Evolutionary conservation across 2,888 invertebrate species (phyloP), one percentile per base, ranked within the genome.

Genomic region (Calliopum simillimum): DNA sequence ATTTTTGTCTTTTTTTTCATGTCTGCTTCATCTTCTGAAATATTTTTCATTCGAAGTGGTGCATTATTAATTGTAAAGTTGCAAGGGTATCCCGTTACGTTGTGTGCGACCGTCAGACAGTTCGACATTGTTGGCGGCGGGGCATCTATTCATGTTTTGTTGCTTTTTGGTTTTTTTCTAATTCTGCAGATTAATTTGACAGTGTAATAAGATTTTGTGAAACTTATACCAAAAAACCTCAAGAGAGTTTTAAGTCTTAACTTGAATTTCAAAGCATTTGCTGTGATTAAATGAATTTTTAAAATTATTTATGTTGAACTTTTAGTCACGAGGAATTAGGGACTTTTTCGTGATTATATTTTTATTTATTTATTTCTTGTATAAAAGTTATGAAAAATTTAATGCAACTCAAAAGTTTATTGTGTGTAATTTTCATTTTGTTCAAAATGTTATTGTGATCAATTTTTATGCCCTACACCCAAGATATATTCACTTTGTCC

Each of bases 121-220:
- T 41, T 47, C 53, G 56, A n/a, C 44, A 13, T 33, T 44, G 46
- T 25, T 43, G 23, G 51, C 53, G 51, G n/a, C 16, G 41, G 43
- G 51, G n/a, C 16, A 19, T 49, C 43, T 19, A 51, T 67, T 23
- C 51, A 13, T 53, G 23, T 53, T 21, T 49, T 43, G 65, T n/a
- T n/a, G 68, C 21, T 64, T 71, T 46, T 19, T 8, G 55, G 51
- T 43, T 63, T 67, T 13, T 13, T 68, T 43, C 41, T 25, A 4
- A 43, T 55, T 1, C 25, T 63, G 23, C 59, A 8, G 33, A 1
- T 33, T 64, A 53, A 53, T 61, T 55, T 56, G 13, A 56, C 19
- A 19, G 16, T 55, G 14, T n/a, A 67, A 70, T 55, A 44, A 53
- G 49, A 14, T 49, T 23, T 44, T 59, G 61, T 59, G 53, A n/a